Percentiles rank a stretch among this genome's conserved stretches.
Conservation (phyloP, 2,888 invertebrate genomes). For the Hydrotaea diabolus region DNA sequence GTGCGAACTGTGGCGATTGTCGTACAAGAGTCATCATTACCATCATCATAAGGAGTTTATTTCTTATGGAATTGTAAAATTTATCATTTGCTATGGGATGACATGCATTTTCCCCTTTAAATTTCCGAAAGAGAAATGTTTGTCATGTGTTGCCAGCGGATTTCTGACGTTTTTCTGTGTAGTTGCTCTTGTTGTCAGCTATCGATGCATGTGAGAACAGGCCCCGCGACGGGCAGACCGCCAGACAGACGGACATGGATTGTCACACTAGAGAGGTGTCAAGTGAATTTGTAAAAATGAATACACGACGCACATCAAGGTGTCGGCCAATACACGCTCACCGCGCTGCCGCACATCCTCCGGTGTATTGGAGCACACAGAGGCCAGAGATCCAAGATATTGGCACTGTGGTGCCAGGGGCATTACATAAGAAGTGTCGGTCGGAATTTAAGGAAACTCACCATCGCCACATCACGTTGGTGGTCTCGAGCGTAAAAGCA, state of each 20-base stretch:
- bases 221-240: neutral
- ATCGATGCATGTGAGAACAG: neutral
- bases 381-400: neutral
- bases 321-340: conserved; percentile 67
- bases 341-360: conserved; percentile 61
- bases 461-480: conserved; percentile 56
- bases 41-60: conserved; percentile 67
- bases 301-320: conserved; percentile 64
- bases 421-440: neutral
- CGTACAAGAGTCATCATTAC: conserved; percentile 59
- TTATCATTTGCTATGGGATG: conserved; percentile 69
- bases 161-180: conserved; percentile 46
- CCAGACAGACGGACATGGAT: conserved; percentile 45
- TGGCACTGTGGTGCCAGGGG: neutral
- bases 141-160: conserved; percentile 50
- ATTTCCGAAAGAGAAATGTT: conserved; percentile 38
- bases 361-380: conserved; percentile 53
- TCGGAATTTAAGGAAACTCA: conserved; percentile 10
- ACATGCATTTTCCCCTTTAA: conserved; percentile 56
- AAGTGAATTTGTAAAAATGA: conserved; percentile 71
- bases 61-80: conserved; percentile 68
- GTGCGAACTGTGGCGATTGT: conserved; percentile 1
- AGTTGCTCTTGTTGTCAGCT: neutral
- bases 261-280: conserved; percentile 68
- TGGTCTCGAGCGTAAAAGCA: conserved; percentile 67